Evolutionary conservation across 2,797 vertebrate genomes (phyloP), one percentile per base, ranked within the genome.

Genomic region (Selene dorsalis): DNA sequence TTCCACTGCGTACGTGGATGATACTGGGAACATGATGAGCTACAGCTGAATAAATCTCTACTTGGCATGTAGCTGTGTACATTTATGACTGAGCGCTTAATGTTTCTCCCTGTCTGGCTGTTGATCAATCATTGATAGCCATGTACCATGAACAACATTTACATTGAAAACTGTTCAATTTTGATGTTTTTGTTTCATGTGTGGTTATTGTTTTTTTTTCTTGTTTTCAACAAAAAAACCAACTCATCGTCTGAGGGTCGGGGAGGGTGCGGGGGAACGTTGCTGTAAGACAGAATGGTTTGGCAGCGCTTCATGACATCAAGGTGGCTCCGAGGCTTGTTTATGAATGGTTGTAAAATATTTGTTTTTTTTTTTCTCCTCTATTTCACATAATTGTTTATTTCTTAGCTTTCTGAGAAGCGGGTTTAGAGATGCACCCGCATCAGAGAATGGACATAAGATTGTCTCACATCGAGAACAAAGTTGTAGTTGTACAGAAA

Each of bases 401-500:
- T 87, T 93, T 92, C 85, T 93, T 91, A 92, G 85, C 79, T 87
- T 91, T 92, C 83, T 90, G 86, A 86, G 65, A 73, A 90, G 83
- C 47, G 80, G 91, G 83, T 82, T 81, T 84, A 90, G 84, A 87
- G 88, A 81, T 63, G 65, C 57, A 55, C 84, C 81, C 59, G 64
- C 70, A 66, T 85, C 87, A 77, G 82, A 86, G 80, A 84, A 89
- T 67, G 90, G 87, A 89, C 84, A 65, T 79, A 81, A 77, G 79
- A 87, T 91, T 92, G 80, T 93, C 89, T 92, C 88, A 79, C 80
- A 85, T 89, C 62, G 84, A 94, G 91, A 93, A 91, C 88, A 87
- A 93, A 93, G 88, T 88, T 83, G 84, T 94, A 89, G 88, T 93
- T 52, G 90, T 94, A 94, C 93, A 95, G 92, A 93, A 86, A 88